phyloP scores from a whole-genome alignment of 2,888 invertebrate species.

The Andrena praecox region DNA sequence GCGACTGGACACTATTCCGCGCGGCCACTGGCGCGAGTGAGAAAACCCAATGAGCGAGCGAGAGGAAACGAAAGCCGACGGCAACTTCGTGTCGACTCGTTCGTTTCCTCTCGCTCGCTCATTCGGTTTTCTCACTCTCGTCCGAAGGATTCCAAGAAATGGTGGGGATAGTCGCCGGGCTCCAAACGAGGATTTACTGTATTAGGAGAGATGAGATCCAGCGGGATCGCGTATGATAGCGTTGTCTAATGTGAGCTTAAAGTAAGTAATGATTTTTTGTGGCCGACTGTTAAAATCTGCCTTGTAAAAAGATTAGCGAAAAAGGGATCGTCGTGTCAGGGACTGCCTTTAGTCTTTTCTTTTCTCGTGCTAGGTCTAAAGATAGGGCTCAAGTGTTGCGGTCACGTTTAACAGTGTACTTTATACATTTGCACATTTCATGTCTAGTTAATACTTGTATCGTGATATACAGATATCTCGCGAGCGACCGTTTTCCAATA shows the following conservation, averaged over 20 bases:
- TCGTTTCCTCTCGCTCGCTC: no score
- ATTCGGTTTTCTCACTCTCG: no score
- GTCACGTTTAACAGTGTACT: conserved; percentile 38
- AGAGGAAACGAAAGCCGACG: no score
- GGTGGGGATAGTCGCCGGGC: no score
- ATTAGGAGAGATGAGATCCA: conserved; percentile 46
- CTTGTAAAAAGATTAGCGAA: conserved; percentile 33
- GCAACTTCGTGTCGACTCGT: no score
- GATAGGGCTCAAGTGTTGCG: conserved; percentile 22
- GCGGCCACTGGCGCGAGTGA: no score
- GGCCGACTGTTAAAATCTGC: conserved; percentile 35
- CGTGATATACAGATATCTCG: conserved; percentile 35
- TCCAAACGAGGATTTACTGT: no score
- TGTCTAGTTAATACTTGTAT: conserved; percentile 36
- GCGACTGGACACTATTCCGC: no score
- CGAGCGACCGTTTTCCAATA: conserved; percentile 19
- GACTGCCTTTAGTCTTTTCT: conserved; percentile 24
- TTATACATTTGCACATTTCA: conserved; percentile 43
- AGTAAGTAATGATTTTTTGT: conserved; percentile 32
- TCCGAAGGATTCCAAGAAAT: no score
- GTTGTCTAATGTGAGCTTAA: conserved; percentile 46
- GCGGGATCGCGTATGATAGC: conserved; percentile 40
- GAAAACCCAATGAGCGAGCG: no score
- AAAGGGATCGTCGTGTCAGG: conserved; percentile 23
- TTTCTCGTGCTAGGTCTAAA: conserved; percentile 20